These are phyloP conservation scores for Zaprionus lachaisei DNA, from an alignment of 1,140 invertebrate genomes.

Conservation along the genomic window DNA sequence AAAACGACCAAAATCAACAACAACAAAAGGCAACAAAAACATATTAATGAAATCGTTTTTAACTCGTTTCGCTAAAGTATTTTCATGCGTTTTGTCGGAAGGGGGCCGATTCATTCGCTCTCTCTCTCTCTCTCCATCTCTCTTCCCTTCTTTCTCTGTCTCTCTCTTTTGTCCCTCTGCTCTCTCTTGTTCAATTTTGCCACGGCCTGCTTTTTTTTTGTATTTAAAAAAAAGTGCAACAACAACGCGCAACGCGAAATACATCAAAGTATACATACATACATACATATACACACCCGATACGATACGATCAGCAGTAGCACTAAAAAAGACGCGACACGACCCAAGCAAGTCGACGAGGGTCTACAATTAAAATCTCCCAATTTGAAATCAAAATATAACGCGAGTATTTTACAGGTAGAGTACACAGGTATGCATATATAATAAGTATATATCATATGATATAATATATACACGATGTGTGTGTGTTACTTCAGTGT, in stretches of 20 bases:
- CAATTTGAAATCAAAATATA: slow-evolving; percentile 42
- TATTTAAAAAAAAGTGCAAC: slow-evolving; percentile 70
- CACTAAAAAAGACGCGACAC: slow-evolving; percentile 42
- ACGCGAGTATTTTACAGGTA: slow-evolving; percentile 24
- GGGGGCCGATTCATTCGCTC: slow-evolving; percentile 19
- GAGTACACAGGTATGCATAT: neutral
- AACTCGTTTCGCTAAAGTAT: slow-evolving; percentile 80
- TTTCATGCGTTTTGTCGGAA: slow-evolving; percentile 50
- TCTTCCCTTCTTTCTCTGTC: neutral
- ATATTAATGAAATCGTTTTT: slow-evolving; percentile 82
- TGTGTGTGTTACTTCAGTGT: neutral
- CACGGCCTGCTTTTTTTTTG: slow-evolving; percentile 51
- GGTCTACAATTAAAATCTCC: slow-evolving; percentile 38
- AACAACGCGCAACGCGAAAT: slow-evolving; percentile 55
- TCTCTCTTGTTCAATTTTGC: slow-evolving; percentile 20
- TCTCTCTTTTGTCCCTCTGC: neutral
- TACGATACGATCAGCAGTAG: slow-evolving; percentile 41
- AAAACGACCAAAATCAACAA: slow-evolving; percentile 49
- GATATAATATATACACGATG: neutral
- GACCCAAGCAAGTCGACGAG: slow-evolving; percentile 61
- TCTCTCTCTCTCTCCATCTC: slow-evolving; percentile 1
- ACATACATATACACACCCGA: slow-evolving; percentile 52
- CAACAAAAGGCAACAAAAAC: slow-evolving; percentile 67
- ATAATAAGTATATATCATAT: neutral
- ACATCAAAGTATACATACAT: slow-evolving; percentile 16